Evolutionary conservation across 2,888 invertebrate species (phyloP), one percentile per base, ranked within the genome.

Genomic region (Thecocarcelia acutangulata): DNA sequence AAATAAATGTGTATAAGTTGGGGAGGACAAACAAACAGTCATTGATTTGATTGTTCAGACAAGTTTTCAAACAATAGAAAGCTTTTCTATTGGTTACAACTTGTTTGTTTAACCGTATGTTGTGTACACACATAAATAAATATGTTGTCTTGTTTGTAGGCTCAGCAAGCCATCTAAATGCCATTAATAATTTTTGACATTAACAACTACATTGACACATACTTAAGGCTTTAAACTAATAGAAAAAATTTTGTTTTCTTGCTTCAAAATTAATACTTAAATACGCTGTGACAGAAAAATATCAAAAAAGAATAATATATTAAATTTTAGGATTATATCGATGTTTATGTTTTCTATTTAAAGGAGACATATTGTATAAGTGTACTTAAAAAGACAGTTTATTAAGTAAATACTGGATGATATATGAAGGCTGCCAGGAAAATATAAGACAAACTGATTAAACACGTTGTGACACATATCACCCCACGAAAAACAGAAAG

Each of bases 181-280:
- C 56, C 72, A 72, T 76, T 80, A 76, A 76, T 80, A 72, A 72
- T 66, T 76, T 46, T 72, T 76, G 70, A 80, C 80, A 68, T 75
- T 48, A 80, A 80, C 64, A 72, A n/a, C 15, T 21, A 64, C 19
- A 64, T 64, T 70, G 56, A 72, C 69, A 69, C 76, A 70, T 44
- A 64, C 54, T 73, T 64, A 63, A 63, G 8, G 15, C 13, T 40
- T 28, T 13, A 28, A 54, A 56, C 17, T 69, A 42, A 54, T 33
- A 12, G 24, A 8, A 19, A 68, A 46, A 13, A 13, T n/a, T 46
- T 15, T 17, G 2, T 19, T 48, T n/a, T 42, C 4, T 42, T 42
- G n/a, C 12, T 42, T 42, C 0, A 12, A 19, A 19, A 12, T 19
- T 19, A 48, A 48, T 48, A 13, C n/a, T 15, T 24, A 46, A 33